phyloP scores from a whole-genome alignment of 2,797 vertebrate species.

The Limosa lapponica region DNA sequence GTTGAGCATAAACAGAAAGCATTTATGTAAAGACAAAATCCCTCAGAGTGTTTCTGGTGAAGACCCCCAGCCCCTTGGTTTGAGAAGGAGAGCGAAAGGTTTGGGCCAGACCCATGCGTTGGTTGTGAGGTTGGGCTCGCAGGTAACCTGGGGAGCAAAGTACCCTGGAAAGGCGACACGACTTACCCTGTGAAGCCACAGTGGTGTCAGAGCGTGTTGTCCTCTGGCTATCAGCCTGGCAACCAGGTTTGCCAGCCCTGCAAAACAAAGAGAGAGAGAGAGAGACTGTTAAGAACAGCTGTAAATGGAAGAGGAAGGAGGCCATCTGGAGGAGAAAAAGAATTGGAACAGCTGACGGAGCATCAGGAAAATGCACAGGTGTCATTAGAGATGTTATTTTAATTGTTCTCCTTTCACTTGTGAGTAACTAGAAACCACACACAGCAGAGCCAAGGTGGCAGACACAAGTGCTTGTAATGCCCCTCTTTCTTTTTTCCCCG shows the following conservation, averaged over 20 bases:
- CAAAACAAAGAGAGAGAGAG: neutral
- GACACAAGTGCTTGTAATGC: neutral
- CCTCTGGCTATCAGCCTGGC: neutral
- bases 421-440: neutral
- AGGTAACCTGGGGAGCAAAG: neutral
- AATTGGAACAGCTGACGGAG: neutral
- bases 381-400: neutral
- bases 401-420: neutral
- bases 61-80: neutral
- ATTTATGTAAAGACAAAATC: neutral
- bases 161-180: neutral
- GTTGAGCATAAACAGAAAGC: neutral
- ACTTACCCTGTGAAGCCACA: neutral
- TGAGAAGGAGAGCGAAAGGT: neutral
- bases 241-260: neutral
- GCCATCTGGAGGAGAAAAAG: conserved; percentile 29
- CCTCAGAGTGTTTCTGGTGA: neutral
- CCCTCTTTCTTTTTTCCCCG: neutral
- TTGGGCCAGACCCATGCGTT: neutral
- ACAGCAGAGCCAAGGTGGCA: neutral
- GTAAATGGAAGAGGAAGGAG: conserved; percentile 25
- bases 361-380: neutral
- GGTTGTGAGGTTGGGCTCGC: neutral
- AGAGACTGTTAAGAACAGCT: neutral
- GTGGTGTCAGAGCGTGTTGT: neutral